Evolutionary conservation across 2,113 vertebrate species (phyloP).

Genomic region (Neoarius graeffei): DNA sequence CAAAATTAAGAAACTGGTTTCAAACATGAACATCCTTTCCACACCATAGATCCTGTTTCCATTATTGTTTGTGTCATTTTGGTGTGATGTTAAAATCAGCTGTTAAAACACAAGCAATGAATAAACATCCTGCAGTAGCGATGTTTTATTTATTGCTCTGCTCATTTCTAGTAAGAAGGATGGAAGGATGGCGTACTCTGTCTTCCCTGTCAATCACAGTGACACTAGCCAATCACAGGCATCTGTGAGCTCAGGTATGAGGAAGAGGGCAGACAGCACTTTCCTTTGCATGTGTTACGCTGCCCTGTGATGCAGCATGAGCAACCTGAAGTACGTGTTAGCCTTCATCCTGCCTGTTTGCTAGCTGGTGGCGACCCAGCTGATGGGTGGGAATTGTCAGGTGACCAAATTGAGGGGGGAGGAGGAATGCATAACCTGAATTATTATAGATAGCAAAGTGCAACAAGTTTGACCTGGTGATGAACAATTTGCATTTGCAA

Average conservation of each 20-base stretch:
- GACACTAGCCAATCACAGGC: not conserved
- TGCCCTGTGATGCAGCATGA: not conserved
- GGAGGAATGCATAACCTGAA: not conserved
- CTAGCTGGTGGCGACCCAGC: not conserved
- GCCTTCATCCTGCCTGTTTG: not conserved
- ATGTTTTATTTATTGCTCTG: not conserved
- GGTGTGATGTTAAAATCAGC: not conserved
- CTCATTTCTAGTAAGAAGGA: not conserved
- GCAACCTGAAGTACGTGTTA: not conserved
- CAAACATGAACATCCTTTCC: not conserved
- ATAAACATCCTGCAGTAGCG: not conserved
- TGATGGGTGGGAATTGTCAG: not conserved
- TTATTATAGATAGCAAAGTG: not conserved
- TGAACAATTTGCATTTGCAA: not conserved
- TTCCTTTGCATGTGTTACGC: too few relatives aligned
- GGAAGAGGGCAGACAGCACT: too few relatives aligned
- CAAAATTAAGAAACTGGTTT: slow-evolving; percentile 58
- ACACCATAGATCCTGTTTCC: slow-evolving; percentile 27
- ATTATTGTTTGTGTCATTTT: slow-evolving; percentile 10
- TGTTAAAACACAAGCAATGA: not conserved
- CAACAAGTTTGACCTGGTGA: not conserved
- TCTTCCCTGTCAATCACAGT: not conserved
- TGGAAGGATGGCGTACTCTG: too few relatives aligned
- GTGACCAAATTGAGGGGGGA: not conserved
- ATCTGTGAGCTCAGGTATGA: too few relatives aligned